Conservation (phyloP, 2,113 vertebrate species). For the Physeter macrocephalus region DNA sequence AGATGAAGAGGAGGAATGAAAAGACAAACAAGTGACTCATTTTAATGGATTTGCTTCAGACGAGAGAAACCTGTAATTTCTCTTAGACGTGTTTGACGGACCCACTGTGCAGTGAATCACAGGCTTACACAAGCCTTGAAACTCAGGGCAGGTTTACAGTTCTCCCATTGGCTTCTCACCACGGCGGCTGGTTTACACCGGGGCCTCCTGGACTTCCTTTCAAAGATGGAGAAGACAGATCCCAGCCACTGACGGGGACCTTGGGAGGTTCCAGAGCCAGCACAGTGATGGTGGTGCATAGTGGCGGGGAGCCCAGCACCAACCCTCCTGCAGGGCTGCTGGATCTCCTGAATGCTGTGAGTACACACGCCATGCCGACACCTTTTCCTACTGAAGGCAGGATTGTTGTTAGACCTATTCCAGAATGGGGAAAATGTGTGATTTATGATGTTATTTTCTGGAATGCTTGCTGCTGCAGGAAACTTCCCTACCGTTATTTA, state of each 20-base stretch:
- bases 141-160: not conserved
- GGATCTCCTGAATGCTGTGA: constrained; percentile 46
- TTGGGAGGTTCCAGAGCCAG: not conserved
- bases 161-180: constrained; percentile 37
- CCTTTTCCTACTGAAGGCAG: not conserved
- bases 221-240: not conserved
- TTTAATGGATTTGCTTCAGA: constrained; percentile 55
- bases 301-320: not conserved
- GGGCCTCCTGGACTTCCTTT: constrained; percentile 15
- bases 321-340: not conserved
- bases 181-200: not conserved
- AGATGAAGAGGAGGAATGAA: constrained; percentile 22
- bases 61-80: constrained; percentile 70
- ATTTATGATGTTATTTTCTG: not conserved
- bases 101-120: constrained; percentile 56
- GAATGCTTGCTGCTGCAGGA: not conserved
- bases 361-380: not conserved
- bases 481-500: not conserved
- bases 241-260: not conserved
- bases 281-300: not conserved
- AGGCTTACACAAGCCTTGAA: constrained; percentile 48
- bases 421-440: not conserved
- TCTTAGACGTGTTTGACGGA: constrained; percentile 69
- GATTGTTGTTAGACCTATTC: not conserved
- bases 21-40: constrained; percentile 70